Conservation (phyloP, 2,797 vertebrate species). For the Amniataba percoides region DNA sequence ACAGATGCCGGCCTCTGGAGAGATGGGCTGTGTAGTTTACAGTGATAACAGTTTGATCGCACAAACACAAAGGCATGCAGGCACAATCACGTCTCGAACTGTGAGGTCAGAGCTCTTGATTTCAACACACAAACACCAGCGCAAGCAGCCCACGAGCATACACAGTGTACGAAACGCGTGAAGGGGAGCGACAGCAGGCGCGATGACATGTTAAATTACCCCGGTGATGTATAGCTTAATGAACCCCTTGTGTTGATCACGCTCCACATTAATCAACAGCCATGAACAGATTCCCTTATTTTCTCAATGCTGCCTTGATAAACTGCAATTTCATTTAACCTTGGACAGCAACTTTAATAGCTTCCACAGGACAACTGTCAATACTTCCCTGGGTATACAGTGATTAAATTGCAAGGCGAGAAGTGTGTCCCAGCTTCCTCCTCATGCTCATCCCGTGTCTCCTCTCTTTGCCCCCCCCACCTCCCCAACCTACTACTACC, state of each 20-base stretch:
- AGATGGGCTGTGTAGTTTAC: neutral
- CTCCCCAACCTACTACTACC: neutral
- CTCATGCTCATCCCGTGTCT: constrained; percentile 64
- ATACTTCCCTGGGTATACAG: constrained; percentile 96
- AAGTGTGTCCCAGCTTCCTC: constrained; percentile 90
- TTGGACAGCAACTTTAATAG: constrained; percentile 99
- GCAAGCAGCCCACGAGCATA: constrained; percentile 40
- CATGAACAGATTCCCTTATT: constrained; percentile 99
- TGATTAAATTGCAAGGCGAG: constrained; percentile 98
- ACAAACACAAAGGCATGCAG: constrained; percentile 40
- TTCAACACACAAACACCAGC: constrained; percentile 39
- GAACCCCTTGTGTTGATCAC: constrained; percentile 99
- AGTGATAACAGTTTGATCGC: constrained; percentile 44
- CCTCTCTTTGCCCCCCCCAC: constrained; percentile 21
- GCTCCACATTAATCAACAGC: constrained; percentile 99
- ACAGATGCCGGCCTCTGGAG: neutral
- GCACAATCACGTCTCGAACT: constrained; percentile 29
- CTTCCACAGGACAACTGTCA: constrained; percentile 99
- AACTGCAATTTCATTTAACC: constrained; percentile 99
- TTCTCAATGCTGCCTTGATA: constrained; percentile 99
- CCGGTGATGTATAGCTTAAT: constrained; percentile 99
- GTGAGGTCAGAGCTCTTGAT: constrained; percentile 53
- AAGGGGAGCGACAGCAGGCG: constrained; percentile 91
- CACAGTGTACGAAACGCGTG: constrained; percentile 63
- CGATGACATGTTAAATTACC: constrained; percentile 99